Conservation (phyloP, 2,797 vertebrate genomes). For the Danio aesculapii region DNA sequence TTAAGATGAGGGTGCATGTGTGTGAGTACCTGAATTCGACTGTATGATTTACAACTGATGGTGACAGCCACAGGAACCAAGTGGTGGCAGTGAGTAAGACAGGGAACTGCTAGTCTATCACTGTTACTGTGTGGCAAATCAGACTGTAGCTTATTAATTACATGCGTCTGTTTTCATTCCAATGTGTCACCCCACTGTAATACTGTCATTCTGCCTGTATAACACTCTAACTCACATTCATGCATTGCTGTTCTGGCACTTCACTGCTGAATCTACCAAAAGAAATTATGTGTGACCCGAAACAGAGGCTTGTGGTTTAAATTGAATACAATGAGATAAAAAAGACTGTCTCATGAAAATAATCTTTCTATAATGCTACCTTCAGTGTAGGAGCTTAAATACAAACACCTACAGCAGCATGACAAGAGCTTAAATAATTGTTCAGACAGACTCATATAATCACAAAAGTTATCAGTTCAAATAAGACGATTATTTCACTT, state of each 20-base stretch:
- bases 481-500: not conserved
- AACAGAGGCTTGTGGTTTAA: not conserved
- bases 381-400: not conserved
- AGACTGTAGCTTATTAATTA: slow-evolving; percentile 18
- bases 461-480: not conserved
- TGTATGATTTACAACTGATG: slow-evolving; percentile 12
- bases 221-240: not conserved
- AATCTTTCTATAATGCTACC: not conserved
- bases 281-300: not conserved
- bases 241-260: not conserved
- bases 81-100: not conserved
- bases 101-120: slow-evolving; percentile 10
- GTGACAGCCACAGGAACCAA: not conserved
- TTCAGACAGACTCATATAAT: not conserved
- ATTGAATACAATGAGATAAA: not conserved
- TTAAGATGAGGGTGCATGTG: slow-evolving; percentile 31
- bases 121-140: slow-evolving; percentile 15
- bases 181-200: not conserved
- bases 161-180: slow-evolving; percentile 19
- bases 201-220: slow-evolving; percentile 21
- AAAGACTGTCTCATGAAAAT: not conserved
- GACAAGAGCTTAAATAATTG: not conserved
- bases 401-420: not conserved
- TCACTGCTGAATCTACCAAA: not conserved
- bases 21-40: not conserved